Evolutionary conservation across 2,797 vertebrate species (phyloP), one percentile per base, ranked within the genome.

Genomic region (Bradypodion pumilum): DNA sequence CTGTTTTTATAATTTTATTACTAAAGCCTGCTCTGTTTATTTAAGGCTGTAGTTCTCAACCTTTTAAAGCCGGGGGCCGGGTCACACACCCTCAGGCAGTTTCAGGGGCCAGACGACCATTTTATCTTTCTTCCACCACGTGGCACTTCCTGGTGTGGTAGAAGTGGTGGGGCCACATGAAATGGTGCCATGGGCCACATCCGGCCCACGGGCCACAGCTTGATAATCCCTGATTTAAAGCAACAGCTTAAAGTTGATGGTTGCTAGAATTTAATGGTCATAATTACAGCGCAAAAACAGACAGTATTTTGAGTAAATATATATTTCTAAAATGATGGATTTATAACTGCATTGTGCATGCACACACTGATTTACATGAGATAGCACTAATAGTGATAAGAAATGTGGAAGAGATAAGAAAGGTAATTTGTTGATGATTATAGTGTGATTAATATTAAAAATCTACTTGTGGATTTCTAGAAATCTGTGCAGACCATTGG

Each of bases 401-500:
- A 75, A 80, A 44, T 63, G 23, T 25, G 23, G 13, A 70, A 56
- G 4, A 56, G 52, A 19, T 56, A 19, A 19, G 52, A 21, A 56
- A 56, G 52, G 52, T 19, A 52, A 52, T 52, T 15, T 56, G 32
- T 15, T 69, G 74, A 70, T 81, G 29, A 59, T 68, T 46, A 5
- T 21, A 56, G 32, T 74, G 72, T 66, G 44, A 42, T 32, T 42
- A 63, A 78, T 3, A 13, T 7, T 63, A 75, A 29, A 80, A 59
- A 85, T 80, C 56, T 88, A 86, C 21, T 85, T 32, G 37, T 89
- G 63, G 49, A 89, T 88, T 94, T 92, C 92, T 95, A 99, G 98
- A 99, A 98, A 94, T 97, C 97, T 1, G 94, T 97, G 79, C 95
- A 98, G 96, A 97, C 97, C 94, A 96, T 99, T 90, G 98, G 97